Base-by-base conservation (phyloP, 2,113 vertebrate species). In the Nanorana parkeri region DNA sequence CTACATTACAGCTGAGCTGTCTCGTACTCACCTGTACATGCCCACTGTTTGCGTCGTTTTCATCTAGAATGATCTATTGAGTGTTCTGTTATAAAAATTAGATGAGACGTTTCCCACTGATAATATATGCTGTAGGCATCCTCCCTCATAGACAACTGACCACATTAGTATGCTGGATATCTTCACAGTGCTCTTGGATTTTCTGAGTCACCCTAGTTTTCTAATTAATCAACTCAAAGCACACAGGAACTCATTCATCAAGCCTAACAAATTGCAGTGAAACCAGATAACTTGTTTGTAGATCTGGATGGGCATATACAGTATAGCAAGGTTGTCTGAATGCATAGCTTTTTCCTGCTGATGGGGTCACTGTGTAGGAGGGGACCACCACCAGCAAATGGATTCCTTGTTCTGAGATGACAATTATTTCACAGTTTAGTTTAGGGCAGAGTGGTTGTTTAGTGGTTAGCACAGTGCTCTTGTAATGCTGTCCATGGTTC, bases 161-260 rank as follows among this genome's bases (percentile, higher is more conserved):
- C 0, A 17, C 54, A 69, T 67, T 82, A 85, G 71, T 47, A 60
- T 68, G 68, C 32, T 60, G 51, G 78, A 41, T 60, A 73, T 65
- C 68, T 36, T 15, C 55, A 68, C 79, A 65, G 79, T 65, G 58
- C 61, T 73, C 72, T 81, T 64, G 26, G 47, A 83, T 74, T 58
- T 78, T 80, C 66, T 72, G 81, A 83, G 75, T 72, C 75, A 78
- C 75, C 80, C 58, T 71, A 81, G 68, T 81, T 81, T 81, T 73
- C 79, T 78, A 64, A 75, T 83, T 78, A 83, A 78, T 83, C 75
- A 83, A 55, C 58, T 83, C 58, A 54, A 64, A 71, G 47, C 74
- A 83, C 75, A 68, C 60, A 83, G 81, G 63, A 83, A 77, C 54
- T 28, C 65, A 68, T 77, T 83, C 61, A 83, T 83, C 65, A 83